A percentile compares a stretch with the other conserved stretches of the same genome.
These are phyloP conservation scores for Spinus olivaceus DNA, from an alignment of 2,797 vertebrate species.

Conservation along the genomic window DNA sequence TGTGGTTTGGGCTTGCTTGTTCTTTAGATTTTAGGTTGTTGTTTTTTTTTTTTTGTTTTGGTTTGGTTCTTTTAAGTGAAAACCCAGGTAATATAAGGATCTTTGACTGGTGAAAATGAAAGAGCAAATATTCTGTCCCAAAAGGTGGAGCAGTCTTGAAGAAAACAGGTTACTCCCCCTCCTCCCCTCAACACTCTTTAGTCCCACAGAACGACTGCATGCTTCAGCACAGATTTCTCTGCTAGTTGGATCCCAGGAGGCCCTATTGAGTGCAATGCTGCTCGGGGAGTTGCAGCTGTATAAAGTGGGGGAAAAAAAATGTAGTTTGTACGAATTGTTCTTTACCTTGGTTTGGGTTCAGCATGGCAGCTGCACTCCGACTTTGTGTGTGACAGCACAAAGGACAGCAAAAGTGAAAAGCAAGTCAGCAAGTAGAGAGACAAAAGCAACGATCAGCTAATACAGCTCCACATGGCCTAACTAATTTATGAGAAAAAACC, in stretches of 20 bases:
- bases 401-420: slow-evolving; percentile 83
- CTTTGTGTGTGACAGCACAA: slow-evolving; percentile 83
- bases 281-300: slow-evolving; percentile 83
- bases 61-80: not conserved
- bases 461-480: slow-evolving; percentile 88
- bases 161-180: slow-evolving; percentile 65
- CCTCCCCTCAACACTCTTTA: not conserved
- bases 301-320: slow-evolving; percentile 48
- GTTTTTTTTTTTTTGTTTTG: not conserved
- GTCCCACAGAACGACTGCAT: slow-evolving; percentile 65
- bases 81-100: not conserved
- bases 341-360: slow-evolving; percentile 78
- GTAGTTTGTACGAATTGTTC: slow-evolving; percentile 84
- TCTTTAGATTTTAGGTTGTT: not conserved
- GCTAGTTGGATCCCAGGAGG: slow-evolving; percentile 91
- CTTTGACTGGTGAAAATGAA: slow-evolving; percentile 58
- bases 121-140: slow-evolving; percentile 78
- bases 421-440: slow-evolving; percentile 85
- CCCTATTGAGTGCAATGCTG: slow-evolving; percentile 78
- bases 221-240: slow-evolving; percentile 84
- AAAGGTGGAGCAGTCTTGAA: slow-evolving; percentile 80
- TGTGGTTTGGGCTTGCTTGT: not conserved
- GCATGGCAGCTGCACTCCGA: slow-evolving; percentile 76
- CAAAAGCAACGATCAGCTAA: slow-evolving; percentile 88
- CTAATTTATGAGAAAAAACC: slow-evolving; percentile 98